phyloP scores from a whole-genome alignment of 2,113 vertebrate genomes.

The Cettia cetti region DNA sequence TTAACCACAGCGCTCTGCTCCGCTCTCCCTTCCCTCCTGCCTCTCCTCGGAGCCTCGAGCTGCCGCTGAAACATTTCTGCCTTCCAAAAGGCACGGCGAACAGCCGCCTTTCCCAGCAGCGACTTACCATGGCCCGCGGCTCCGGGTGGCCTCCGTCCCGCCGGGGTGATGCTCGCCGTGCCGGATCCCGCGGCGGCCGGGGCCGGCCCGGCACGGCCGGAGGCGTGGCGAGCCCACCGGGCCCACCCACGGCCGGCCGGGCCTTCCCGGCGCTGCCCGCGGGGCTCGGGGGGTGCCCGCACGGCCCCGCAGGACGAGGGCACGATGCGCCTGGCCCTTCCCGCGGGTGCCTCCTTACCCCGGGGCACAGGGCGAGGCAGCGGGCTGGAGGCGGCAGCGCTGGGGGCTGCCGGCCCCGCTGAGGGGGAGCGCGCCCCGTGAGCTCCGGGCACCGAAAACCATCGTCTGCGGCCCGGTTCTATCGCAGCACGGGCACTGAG shows the following conservation, averaged over 20 bases:
- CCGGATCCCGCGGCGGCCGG: not conserved
- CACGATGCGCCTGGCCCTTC: no score
- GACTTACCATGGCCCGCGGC: conserved; percentile 30
- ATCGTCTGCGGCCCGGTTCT: fast-evolving
- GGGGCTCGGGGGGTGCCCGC: not conserved
- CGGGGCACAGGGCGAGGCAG: not conserved
- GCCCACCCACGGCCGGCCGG: not conserved
- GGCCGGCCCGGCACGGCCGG: not conserved
- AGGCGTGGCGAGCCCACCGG: conserved; percentile 26
- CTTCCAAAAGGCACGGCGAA: fast-evolving
- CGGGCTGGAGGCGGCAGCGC: fast-evolving
- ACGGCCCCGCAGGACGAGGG: no score
- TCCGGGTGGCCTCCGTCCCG: not conserved
- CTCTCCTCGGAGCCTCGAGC: not conserved
- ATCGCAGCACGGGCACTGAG: fast-evolving
- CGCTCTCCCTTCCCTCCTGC: not conserved
- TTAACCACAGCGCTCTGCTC: conserved; percentile 1
- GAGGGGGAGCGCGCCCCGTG: no score
- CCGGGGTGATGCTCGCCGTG: not conserved
- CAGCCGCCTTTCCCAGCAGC: not conserved
- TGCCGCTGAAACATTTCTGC: not conserved
- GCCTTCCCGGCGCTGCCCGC: fast-evolving
- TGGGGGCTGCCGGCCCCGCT: no score
- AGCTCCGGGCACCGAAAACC: not conserved
- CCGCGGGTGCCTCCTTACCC: fast-evolving